Base-by-base conservation (phyloP, 2,797 vertebrate species). In the Novumbra hubbsi region DNA sequence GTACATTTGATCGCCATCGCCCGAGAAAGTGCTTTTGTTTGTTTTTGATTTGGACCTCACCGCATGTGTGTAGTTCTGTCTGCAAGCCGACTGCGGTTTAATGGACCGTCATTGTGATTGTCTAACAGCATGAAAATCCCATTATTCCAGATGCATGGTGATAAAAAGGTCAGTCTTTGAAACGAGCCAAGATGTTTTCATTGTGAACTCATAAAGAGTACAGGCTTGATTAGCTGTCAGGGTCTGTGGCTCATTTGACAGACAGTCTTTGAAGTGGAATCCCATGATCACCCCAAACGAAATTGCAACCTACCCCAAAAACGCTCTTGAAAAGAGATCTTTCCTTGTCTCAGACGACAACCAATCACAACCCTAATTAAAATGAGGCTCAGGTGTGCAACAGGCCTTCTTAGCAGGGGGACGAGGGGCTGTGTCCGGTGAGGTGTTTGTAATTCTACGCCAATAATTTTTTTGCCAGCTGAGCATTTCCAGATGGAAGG, bases 61-160 rank as follows among this genome's bases (percentile, higher is more conserved):
- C 15, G 3, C 19, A 27, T 32, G 12, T 24, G 60, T 24, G 3
- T 62, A 27, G 41, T 2, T 69, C 24, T 50, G 24, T 15, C 28
- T 34, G 49, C 48, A 67, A 24, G 21, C 6, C 11, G 6, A 34
- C 15, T 17, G 15, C 63, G 32, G 63, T 11, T 38, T 32, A 5
- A 41, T 19, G 45, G 75, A 30, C 76, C 57, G 70, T 71, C 21
- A 70, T 50, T 71, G 64, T 72, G 74, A 81, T 75, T 55, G 75
- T 27, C 80, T 60, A 0, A 81, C 70, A 68, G 60, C 16, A 68
- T 80, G 67, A 28, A 75, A 70, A 78, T 80, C 75, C 27, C 38
- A 69, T 87, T 87, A 78, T 87, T 85, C 69, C 71, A 75, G 68
- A 79, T 80, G 66, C 70, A 73, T 81, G 60, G 70, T 78, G 71